These are phyloP conservation scores for Tinea semifulvella DNA, from an alignment of 2,888 invertebrate genomes.

Conservation along the genomic window DNA sequence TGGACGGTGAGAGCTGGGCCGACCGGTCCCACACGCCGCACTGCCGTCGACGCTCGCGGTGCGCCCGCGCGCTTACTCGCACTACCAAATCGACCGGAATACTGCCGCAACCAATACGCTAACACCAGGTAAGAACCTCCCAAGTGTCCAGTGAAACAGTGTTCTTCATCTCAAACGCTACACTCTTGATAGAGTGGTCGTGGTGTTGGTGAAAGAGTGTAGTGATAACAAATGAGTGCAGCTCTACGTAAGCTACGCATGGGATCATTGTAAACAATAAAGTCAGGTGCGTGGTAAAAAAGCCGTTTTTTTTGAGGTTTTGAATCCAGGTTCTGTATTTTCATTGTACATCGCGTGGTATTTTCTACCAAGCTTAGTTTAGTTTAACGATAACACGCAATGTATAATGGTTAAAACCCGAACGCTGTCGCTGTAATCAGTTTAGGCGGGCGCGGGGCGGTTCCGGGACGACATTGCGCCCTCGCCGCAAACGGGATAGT, in stretches of 20 bases:
- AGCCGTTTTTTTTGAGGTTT: too few species aligned
- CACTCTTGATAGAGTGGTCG: too few species aligned
- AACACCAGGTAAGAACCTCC: not conserved
- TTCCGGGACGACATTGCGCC: slow-evolving; percentile 20
- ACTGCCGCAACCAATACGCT: slow-evolving; percentile 4
- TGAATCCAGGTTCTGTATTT: too few species aligned
- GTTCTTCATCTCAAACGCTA: too few species aligned
- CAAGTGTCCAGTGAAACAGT: not conserved
- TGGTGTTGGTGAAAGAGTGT: too few species aligned
- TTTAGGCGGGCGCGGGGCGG: slow-evolving; percentile 36
- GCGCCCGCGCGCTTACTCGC: slow-evolving; percentile 39
- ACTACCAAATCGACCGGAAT: slow-evolving; percentile 15
- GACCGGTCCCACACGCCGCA: slow-evolving; percentile 61
- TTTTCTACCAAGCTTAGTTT: too few species aligned
- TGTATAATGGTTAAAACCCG: slow-evolving; percentile 41
- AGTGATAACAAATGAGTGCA: too few species aligned
- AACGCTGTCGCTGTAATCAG: slow-evolving; percentile 33
- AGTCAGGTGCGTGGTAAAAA: slow-evolving; percentile 15
- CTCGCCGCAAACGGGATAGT: slow-evolving; percentile 23
- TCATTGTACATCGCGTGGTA: too few species aligned
- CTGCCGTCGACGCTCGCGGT: slow-evolving; percentile 56
- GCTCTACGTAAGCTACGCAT: not conserved
- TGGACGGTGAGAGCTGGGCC: slow-evolving; percentile 60
- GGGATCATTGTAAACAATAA: slow-evolving; percentile 7
- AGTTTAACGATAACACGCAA: too few species aligned